These are phyloP conservation scores for Thamnaconus septentrionalis DNA, from an alignment of 2,113 vertebrate genomes.

Conservation along the genomic window DNA sequence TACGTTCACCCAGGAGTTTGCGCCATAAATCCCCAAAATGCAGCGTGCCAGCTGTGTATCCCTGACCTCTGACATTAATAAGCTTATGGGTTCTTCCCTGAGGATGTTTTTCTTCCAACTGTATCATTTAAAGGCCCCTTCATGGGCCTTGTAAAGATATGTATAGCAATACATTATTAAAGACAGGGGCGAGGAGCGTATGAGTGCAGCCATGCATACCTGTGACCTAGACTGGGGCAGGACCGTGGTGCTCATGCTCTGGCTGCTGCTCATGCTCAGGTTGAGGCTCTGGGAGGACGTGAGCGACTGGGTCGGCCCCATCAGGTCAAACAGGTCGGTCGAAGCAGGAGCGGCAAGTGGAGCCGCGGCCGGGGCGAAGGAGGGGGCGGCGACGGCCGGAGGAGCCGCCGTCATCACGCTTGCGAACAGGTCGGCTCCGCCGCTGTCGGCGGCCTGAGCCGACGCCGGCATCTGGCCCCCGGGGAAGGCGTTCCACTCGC, in stretches of 20 bases:
- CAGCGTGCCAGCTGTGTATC: too few relatives aligned
- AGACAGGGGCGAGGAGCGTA: conserved; percentile 11
- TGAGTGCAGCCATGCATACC: conserved; percentile 68
- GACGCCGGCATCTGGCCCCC: conserved; percentile 79
- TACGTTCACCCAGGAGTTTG: too few relatives aligned
- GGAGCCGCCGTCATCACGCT: conserved; percentile 61
- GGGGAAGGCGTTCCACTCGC: conserved; percentile 95
- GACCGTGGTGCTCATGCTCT: conserved; percentile 69
- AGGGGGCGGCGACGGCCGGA: conserved; percentile 40
- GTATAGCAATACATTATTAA: conserved; percentile 39
- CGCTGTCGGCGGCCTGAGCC: conserved; percentile 69
- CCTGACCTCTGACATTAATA: too few relatives aligned
- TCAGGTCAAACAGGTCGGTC: conserved; percentile 88
- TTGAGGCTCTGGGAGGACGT: conserved; percentile 91
- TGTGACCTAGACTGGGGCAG: conserved; percentile 89
- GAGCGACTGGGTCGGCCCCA: conserved; percentile 84
- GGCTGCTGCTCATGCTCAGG: conserved; percentile 88
- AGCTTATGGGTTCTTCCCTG: too few relatives aligned
- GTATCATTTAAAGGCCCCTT: neutral
- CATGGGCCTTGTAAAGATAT: conserved; percentile 27
- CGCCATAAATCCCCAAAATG: too few relatives aligned
- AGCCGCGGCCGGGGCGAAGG: conserved; percentile 57
- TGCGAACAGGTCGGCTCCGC: conserved; percentile 68
- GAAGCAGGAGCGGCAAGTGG: conserved; percentile 64
- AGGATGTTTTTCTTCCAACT: too few relatives aligned